phyloP scores from a whole-genome alignment of 2,113 vertebrate genomes.

The Mobula birostris region DNA sequence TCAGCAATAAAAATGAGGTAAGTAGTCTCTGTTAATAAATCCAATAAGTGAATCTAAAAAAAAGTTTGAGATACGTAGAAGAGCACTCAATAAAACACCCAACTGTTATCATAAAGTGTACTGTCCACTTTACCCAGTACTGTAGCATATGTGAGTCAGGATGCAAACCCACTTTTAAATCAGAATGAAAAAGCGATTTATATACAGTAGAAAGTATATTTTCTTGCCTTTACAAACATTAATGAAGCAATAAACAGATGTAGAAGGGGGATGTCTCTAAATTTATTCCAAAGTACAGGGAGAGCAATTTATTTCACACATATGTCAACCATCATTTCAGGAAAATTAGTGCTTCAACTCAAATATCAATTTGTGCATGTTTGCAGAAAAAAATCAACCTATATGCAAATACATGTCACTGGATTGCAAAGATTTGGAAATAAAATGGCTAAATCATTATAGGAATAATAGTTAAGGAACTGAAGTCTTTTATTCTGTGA shows the following conservation, averaged over 20 bases:
- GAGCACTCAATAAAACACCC: neutral
- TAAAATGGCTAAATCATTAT: neutral
- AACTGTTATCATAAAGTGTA: neutral
- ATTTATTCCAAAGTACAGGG: neutral
- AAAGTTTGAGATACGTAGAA: neutral
- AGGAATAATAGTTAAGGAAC: neutral
- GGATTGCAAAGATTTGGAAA: neutral
- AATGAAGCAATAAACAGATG: neutral
- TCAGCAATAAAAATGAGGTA: slow-evolving; percentile 13
- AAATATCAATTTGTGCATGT: neutral
- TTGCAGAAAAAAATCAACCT: neutral
- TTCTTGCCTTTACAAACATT: neutral
- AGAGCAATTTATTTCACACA: neutral
- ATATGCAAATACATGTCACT: neutral
- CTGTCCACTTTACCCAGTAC: neutral
- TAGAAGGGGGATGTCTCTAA: neutral
- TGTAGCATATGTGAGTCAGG: neutral
- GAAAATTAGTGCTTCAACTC: neutral
- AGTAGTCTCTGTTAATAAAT: neutral
- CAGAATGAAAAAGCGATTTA: neutral
- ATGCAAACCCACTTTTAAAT: neutral
- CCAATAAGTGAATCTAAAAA: neutral
- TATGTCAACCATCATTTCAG: neutral
- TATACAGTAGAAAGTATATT: neutral
- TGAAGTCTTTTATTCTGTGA: neutral